These are phyloP conservation scores for Pyrgus malvae DNA, from an alignment of 2,888 invertebrate genomes.

Conservation along the genomic window DNA sequence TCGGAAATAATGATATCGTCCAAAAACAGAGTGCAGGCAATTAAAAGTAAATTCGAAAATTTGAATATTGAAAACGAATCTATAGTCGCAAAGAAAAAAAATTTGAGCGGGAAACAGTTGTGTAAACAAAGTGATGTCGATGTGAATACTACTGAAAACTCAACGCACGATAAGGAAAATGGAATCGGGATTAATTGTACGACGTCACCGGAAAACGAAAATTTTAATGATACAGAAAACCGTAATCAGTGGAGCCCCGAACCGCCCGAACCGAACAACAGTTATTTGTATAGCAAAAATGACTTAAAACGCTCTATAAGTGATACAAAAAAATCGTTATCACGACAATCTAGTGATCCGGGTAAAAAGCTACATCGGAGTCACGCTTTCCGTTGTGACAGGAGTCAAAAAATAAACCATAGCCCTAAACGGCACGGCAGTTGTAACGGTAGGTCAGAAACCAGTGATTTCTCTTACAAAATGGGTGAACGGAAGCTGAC, in stretches of 20 bases:
- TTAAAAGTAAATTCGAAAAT: constrained; percentile 84
- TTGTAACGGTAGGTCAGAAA: constrained; percentile 66
- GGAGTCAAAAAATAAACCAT: constrained; percentile 58
- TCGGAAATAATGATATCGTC: constrained; percentile 73
- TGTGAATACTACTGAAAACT: neutral
- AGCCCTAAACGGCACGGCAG: constrained; percentile 65
- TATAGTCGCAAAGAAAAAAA: constrained; percentile 29
- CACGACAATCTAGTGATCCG: constrained; percentile 75
- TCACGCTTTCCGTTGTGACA: constrained; percentile 82
- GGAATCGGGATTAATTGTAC: constrained; percentile 4
- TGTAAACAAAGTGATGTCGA: constrained; percentile 31
- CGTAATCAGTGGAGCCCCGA: no score
- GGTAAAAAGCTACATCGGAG: constrained; percentile 81
- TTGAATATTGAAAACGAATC: constrained; percentile 58
- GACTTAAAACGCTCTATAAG: constrained; percentile 55
- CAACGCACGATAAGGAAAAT: constrained; percentile 28
- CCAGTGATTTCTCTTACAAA: constrained; percentile 58
- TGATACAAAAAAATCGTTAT: constrained; percentile 58
- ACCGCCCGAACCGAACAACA: constrained; percentile 63
- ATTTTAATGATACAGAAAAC: constrained; percentile 14
- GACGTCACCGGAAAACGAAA: constrained; percentile 29
- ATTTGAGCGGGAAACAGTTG: constrained; percentile 37
- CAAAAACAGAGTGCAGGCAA: constrained; percentile 83
- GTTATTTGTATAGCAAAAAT: constrained; percentile 63
- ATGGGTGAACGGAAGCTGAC: constrained; percentile 64